Percentiles rank a stretch among this genome's conserved stretches.
Conservation (phyloP, 1,140 invertebrate genomes). For the Nasonia giraulti region DNA sequence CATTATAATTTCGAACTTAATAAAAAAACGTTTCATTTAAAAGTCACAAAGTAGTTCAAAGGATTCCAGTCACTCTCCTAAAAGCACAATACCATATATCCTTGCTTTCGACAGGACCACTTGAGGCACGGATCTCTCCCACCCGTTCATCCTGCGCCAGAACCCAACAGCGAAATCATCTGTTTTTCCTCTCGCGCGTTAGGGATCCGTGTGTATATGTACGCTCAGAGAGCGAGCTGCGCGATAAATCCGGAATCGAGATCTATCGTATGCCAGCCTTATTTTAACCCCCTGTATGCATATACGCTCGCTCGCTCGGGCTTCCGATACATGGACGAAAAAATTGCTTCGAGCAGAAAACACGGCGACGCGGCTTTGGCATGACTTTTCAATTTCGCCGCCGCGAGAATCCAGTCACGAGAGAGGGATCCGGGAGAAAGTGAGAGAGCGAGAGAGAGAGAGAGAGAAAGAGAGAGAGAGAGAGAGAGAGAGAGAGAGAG, state of each 20-base stretch:
- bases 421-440: neutral
- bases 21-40: neutral
- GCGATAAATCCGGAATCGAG: conserved; percentile 34
- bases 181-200: neutral
- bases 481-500: neutral
- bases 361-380: conserved; percentile 22
- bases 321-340: too few relatives aligned
- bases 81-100: neutral
- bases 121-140: neutral
- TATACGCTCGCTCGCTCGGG: too few relatives aligned
- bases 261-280: conserved; percentile 7
- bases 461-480: neutral
- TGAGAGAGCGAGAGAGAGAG: neutral
- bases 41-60: neutral
- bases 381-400: conserved; percentile 33
- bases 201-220: neutral
- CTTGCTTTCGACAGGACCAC: neutral
- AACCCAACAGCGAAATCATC: conserved; percentile 14
- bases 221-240: neutral
- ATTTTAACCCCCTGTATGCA: too few relatives aligned
- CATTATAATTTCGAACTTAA: too few relatives aligned
- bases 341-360: conserved; percentile 24
- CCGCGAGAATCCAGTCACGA: neutral
- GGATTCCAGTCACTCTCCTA: neutral
- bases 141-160: neutral